Evolutionary conservation across 35 echinoderm and acorn worm species (phyloP).

Genomic region (Apostichopus parvimensis): DNA sequence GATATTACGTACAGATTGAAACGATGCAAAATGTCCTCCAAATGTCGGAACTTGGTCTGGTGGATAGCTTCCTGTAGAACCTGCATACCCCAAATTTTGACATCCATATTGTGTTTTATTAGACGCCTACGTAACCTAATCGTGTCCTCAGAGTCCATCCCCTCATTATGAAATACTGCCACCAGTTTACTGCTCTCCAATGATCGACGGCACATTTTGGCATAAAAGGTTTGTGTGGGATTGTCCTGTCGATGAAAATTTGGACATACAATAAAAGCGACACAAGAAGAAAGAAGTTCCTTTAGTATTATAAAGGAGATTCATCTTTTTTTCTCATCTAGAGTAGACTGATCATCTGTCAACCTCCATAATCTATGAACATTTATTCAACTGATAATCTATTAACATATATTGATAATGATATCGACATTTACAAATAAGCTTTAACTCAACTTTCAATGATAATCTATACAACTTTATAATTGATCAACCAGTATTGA

Average conservation of each 20-base stretch:
- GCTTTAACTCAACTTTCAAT: too few species aligned
- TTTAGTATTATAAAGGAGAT: too few species aligned
- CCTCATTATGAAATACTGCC: conserved; percentile 78
- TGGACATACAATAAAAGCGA: background rate
- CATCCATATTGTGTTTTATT: conserved; percentile 57
- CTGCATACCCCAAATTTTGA: conserved; percentile 59
- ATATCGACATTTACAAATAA: too few species aligned
- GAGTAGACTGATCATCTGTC: too few species aligned
- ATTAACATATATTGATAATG: too few species aligned
- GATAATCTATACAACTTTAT: too few species aligned
- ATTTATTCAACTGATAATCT: too few species aligned
- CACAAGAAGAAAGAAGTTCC: too few species aligned
- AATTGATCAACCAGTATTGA: too few species aligned
- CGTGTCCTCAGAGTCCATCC: conserved; percentile 41
- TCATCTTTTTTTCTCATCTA: too few species aligned
- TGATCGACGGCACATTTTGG: conserved; percentile 46
- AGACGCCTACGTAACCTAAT: conserved; percentile 59
- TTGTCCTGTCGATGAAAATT: conserved; percentile 56
- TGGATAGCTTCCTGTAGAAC: conserved; percentile 38
- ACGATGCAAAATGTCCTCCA: conserved; percentile 64
- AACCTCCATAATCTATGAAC: too few species aligned
- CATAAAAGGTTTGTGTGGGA: conserved; percentile 62
- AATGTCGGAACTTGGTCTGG: conserved; percentile 59
- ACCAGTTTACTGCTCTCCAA: conserved; percentile 63
- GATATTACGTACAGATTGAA: conserved; percentile 63